Percentiles rank a stretch among this genome's conserved stretches.
phyloP scores from a whole-genome alignment of 2,888 invertebrate genomes.

The Adelphocoris suturalis region DNA sequence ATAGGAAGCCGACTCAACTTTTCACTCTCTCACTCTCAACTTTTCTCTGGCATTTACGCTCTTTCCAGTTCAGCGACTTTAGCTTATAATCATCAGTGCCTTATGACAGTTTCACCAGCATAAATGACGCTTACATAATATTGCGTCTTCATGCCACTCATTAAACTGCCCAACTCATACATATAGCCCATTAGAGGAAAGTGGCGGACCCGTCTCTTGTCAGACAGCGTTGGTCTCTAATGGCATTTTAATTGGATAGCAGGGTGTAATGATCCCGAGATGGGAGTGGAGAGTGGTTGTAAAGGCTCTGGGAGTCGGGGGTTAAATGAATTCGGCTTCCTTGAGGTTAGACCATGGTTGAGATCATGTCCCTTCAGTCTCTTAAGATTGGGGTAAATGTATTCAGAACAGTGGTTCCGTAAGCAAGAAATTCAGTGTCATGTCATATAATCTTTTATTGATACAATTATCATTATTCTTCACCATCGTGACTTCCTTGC shows the following conservation, averaged over 20 bases:
- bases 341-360: not conserved
- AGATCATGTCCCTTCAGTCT: not conserved
- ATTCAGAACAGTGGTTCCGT: too few relatives aligned
- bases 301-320: not conserved
- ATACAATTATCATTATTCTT: too few relatives aligned
- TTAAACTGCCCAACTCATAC: slow-evolving; percentile 29
- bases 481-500: too few relatives aligned
- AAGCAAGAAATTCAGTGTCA: too few relatives aligned
- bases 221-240: slow-evolving; percentile 24
- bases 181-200: slow-evolving; percentile 19
- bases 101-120: too few relatives aligned
- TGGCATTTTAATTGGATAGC: slow-evolving; percentile 47
- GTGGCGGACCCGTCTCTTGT: slow-evolving; percentile 36
- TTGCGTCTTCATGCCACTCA: not conserved
- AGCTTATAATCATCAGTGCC: too few relatives aligned
- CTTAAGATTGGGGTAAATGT: not conserved
- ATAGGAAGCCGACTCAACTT: too few relatives aligned
- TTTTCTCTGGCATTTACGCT: too few relatives aligned
- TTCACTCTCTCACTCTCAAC: too few relatives aligned
- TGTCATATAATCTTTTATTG: too few relatives aligned
- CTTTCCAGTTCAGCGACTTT: too few relatives aligned
- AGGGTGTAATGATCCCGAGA: not conserved
- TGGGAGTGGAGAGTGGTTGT: slow-evolving; percentile 9
- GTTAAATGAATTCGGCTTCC: slow-evolving; percentile 27
- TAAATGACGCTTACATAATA: not conserved